Percentiles rank a stretch among this genome's conserved stretches.
Conservation (phyloP, 2,113 vertebrate species). For the Puntigrus tetrazona region DNA sequence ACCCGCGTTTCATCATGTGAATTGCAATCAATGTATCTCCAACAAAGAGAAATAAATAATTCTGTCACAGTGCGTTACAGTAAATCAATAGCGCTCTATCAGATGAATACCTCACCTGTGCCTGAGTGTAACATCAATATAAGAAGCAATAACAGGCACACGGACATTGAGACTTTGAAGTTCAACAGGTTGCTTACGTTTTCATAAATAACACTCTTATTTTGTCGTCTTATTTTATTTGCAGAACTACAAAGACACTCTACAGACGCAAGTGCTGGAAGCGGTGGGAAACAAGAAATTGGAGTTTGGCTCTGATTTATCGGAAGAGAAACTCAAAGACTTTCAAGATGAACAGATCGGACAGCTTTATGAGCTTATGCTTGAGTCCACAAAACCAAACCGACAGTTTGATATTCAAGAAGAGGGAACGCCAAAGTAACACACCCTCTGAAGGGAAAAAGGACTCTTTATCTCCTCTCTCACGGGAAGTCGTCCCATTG, state of each 20-base stretch:
- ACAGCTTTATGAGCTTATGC: conserved; percentile 90
- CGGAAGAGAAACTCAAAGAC: conserved; percentile 77
- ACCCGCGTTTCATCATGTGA: background rate
- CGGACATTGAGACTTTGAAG: background rate
- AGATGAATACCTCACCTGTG: conserved; percentile 5
- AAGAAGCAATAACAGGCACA: background rate
- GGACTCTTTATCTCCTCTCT: background rate
- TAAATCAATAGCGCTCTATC: conserved; percentile 36
- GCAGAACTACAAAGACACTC: conserved; percentile 70
- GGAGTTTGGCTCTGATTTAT: conserved; percentile 76
- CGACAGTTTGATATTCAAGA: conserved; percentile 78
- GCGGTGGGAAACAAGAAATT: conserved; percentile 58
- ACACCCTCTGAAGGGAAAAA: background rate
- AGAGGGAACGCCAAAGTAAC: conserved; percentile 63
- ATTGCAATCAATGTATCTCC: conserved; percentile 31
- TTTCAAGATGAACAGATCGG: conserved; percentile 88
- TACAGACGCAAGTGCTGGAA: conserved; percentile 78
- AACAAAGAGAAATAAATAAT: conserved; percentile 41
- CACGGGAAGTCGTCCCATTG: background rate
- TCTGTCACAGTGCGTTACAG: background rate
- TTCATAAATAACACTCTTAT: background rate
- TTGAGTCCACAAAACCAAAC: conserved; percentile 85
- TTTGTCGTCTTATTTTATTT: background rate
- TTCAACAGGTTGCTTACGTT: background rate
- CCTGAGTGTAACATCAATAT: background rate